phyloP scores from a whole-genome alignment of 2,113 vertebrate species.

The Corythaixoides concolor region DNA sequence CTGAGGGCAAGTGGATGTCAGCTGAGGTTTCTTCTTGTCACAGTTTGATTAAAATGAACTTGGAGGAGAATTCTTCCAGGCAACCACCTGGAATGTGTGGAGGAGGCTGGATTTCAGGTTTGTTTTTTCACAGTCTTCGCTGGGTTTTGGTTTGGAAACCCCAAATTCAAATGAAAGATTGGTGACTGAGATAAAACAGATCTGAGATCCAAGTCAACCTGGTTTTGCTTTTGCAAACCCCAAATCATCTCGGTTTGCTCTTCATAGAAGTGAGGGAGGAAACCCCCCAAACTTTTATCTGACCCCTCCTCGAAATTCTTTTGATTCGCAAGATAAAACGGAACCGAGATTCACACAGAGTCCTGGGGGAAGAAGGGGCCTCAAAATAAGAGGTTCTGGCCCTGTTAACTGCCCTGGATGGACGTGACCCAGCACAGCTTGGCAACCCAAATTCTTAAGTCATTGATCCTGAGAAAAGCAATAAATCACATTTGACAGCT shows the following conservation, averaged over 20 bases:
- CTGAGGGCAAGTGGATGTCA: neutral
- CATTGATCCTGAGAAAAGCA: constrained; percentile 26
- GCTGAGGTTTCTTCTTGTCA: constrained; percentile 17
- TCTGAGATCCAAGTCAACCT: constrained; percentile 17
- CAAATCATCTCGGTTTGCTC: constrained; percentile 29
- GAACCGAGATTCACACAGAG: neutral
- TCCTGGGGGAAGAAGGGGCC: neutral
- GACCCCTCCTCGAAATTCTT: constrained; percentile 53
- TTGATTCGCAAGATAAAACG: constrained; percentile 38
- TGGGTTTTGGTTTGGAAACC: constrained; percentile 63
- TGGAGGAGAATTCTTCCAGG: constrained; percentile 30
- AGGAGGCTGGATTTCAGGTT: constrained; percentile 48
- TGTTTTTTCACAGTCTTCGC: constrained; percentile 1
- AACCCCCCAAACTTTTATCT: constrained; percentile 47
- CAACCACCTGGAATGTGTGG: constrained; percentile 53
- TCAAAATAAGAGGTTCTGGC: neutral
- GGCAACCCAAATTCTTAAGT: constrained; percentile 5
- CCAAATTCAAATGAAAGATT: constrained; percentile 51
- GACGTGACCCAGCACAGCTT: neutral
- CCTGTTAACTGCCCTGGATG: neutral
- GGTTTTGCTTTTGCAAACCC: constrained; percentile 7
- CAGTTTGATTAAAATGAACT: constrained; percentile 9
- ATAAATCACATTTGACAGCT: constrained; percentile 54
- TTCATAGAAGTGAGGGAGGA: constrained; percentile 30
- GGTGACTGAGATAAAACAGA: constrained; percentile 54